Percentiles rank a stretch among this genome's conserved stretches.
Conservation (phyloP, 30 jellyfish, hydroid and myxozoan genomes). For the Turritopsis dohrnii region DNA sequence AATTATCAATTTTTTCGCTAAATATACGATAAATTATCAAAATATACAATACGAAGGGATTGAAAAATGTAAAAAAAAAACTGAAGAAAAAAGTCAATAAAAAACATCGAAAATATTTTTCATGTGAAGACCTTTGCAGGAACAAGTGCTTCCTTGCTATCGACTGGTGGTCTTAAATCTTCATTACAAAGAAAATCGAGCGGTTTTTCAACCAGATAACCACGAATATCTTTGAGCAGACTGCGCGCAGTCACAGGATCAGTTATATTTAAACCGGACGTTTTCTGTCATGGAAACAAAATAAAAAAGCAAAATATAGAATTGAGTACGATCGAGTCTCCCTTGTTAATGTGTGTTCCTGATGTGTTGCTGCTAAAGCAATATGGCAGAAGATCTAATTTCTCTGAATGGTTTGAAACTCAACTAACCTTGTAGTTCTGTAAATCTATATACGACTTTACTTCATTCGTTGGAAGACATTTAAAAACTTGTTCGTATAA, state of each 20-base stretch:
- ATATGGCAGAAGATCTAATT: too few relatives aligned
- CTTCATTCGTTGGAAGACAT: slow-evolving; percentile 73
- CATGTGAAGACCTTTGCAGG: slow-evolving; percentile 76
- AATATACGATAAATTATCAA: background rate
- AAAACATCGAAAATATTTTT: background rate
- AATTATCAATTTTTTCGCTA: background rate
- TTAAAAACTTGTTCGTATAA: slow-evolving; percentile 81
- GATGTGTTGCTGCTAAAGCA: too few relatives aligned
- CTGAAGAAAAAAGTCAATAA: background rate
- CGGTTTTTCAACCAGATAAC: slow-evolving; percentile 80
- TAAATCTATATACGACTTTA: slow-evolving; percentile 58
- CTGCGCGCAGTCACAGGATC: slow-evolving; percentile 50
- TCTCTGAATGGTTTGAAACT: too few relatives aligned
- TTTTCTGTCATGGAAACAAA: slow-evolving; percentile 28
- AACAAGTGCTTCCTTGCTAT: slow-evolving; percentile 75
- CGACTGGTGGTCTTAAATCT: slow-evolving; percentile 78
- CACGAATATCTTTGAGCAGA: slow-evolving; percentile 45
- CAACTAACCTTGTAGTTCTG: slow-evolving; percentile 54
- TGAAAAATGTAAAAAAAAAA: background rate
- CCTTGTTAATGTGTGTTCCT: background rate
- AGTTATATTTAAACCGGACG: slow-evolving; percentile 23
- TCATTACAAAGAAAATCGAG: slow-evolving; percentile 69
- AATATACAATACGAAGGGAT: background rate
- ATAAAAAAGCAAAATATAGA: background rate
- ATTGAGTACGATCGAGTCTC: too few relatives aligned